These are phyloP conservation scores for Istiophorus platypterus DNA, from an alignment of 2,113 vertebrate genomes.

Conservation along the genomic window DNA sequence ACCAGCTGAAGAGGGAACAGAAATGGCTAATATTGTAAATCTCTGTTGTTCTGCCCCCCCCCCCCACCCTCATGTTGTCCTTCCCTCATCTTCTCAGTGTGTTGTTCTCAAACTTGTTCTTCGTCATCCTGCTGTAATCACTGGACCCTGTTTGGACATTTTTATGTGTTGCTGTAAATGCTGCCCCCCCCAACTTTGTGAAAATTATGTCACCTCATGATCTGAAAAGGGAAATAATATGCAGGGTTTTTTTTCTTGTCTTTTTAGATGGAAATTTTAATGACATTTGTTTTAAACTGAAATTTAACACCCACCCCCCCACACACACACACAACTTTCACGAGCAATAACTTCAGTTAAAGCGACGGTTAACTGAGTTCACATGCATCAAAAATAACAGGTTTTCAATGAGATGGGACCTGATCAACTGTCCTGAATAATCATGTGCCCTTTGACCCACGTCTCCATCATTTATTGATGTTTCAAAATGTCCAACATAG, in stretches of 20 bases:
- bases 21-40: slow-evolving; percentile 42
- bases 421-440: slow-evolving; percentile 14
- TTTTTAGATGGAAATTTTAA: not conserved
- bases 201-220: too few species aligned
- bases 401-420: slow-evolving; percentile 13
- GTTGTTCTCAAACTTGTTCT: slow-evolving; percentile 42
- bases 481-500: slow-evolving; percentile 11
- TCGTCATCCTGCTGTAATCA: slow-evolving; percentile 34
- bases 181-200: too few species aligned
- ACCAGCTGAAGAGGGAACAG: slow-evolving; percentile 13
- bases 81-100: not conserved
- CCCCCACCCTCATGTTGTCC: too few species aligned
- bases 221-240: slow-evolving; percentile 1
- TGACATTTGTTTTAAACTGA: too few species aligned
- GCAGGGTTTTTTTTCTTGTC: not conserved
- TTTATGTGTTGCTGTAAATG: slow-evolving; percentile 42
- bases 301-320: too few species aligned
- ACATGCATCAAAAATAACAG: not conserved
- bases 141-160: slow-evolving; percentile 35
- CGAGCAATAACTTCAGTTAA: slow-evolving; percentile 31
- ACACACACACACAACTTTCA: not conserved
- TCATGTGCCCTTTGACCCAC: not conserved
- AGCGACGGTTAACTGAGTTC: not conserved
- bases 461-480: slow-evolving; percentile 24
- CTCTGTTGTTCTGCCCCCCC: slow-evolving; percentile 19